These are phyloP conservation scores for Linepithema humile DNA, from an alignment of 1,140 invertebrate genomes.

Conservation along the genomic window DNA sequence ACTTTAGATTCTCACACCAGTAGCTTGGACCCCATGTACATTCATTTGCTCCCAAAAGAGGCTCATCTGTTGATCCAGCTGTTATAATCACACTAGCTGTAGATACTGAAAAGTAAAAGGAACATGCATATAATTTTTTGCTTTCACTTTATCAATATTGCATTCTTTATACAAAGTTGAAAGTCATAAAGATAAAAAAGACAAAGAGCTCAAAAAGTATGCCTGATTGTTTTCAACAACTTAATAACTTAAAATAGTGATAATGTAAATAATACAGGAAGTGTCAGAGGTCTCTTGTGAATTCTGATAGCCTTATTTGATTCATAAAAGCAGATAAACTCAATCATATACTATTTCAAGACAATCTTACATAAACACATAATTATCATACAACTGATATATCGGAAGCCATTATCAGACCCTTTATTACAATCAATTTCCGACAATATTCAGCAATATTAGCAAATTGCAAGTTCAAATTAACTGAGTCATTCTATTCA, in stretches of 20 bases:
- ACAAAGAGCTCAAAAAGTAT: not conserved
- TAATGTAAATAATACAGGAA: too few species aligned
- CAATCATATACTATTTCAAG: too few species aligned
- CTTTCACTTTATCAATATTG: not conserved
- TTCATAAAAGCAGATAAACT: too few species aligned
- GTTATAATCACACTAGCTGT: conserved; percentile 73
- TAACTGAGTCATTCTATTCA: conserved; percentile 60
- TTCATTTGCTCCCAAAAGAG: conserved; percentile 87
- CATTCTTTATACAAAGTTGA: not conserved
- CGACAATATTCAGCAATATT: not conserved
- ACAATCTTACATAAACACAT: too few species aligned
- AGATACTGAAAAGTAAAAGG: conserved; percentile 70
- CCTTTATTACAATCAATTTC: not conserved
- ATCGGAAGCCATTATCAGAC: not conserved
- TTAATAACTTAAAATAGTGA: too few species aligned
- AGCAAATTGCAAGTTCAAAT: conserved; percentile 4
- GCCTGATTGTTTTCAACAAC: not conserved
- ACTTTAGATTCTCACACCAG: conserved; percentile 93
- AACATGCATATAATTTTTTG: not conserved
- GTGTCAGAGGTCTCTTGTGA: too few species aligned
- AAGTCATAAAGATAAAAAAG: not conserved
- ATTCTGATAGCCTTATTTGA: too few species aligned
- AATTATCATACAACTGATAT: not conserved
- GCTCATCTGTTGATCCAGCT: conserved; percentile 60
- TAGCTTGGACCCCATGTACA: conserved; percentile 93